Conservation (phyloP, 2,113 vertebrate species). For the Columbina picui region DNA sequence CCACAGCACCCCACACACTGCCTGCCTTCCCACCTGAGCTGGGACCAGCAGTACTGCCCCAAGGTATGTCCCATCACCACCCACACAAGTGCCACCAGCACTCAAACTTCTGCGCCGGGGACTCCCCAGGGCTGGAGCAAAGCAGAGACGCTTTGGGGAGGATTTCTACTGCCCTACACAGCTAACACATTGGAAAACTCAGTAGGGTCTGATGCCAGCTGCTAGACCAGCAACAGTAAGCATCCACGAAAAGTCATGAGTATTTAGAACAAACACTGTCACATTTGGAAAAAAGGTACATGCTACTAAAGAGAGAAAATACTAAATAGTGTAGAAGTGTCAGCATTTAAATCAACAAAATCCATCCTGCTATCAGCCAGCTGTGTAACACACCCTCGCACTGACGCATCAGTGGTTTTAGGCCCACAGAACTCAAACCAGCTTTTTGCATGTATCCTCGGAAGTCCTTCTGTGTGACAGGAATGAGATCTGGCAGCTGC, state of each 20-base stretch:
- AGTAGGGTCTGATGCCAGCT: not conserved
- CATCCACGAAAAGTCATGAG: not conserved
- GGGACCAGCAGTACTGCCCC: not conserved
- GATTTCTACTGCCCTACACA: not conserved
- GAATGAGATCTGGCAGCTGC: not conserved
- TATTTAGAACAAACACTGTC: not conserved
- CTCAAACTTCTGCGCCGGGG: too few relatives aligned
- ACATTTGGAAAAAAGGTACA: not conserved
- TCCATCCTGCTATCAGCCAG: not conserved
- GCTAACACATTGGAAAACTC: not conserved
- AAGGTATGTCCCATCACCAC: not conserved
- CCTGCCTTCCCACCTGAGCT: not conserved
- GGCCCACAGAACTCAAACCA: not conserved
- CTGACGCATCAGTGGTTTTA: not conserved
- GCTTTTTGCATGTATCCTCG: not conserved
- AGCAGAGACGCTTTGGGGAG: not conserved
- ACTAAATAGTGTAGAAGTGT: not conserved
- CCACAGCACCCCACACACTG: rapidly evolving
- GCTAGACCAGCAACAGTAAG: not conserved
- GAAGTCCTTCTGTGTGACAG: not conserved
- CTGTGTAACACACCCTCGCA: not conserved
- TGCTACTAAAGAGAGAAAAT: not conserved
- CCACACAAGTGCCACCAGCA: not conserved
- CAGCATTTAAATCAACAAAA: not conserved
- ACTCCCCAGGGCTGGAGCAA: not conserved